Evolutionary conservation across 2,113 vertebrate species (phyloP).

Genomic region (Octodon degus): DNA sequence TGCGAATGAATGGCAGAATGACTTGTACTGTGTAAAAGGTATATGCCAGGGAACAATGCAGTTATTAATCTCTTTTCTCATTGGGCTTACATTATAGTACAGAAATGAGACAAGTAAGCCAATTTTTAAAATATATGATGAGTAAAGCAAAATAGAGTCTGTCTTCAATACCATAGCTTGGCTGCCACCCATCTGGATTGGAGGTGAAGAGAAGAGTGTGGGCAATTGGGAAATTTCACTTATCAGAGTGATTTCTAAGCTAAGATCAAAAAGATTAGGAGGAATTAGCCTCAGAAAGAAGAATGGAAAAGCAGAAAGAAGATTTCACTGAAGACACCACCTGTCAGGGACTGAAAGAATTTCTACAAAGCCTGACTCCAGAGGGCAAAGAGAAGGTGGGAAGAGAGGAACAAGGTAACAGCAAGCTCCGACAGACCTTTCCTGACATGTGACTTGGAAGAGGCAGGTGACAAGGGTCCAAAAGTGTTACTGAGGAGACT

Average conservation of each 20-base stretch:
- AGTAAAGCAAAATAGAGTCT: background rate
- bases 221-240: background rate
- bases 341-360: background rate
- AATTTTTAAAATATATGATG: background rate
- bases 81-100: background rate
- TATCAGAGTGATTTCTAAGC: background rate
- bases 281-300: background rate
- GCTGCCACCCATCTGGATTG: background rate
- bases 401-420: background rate
- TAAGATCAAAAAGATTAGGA: background rate
- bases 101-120: background rate
- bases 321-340: background rate
- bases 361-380: background rate
- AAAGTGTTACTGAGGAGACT: background rate
- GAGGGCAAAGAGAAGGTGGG: background rate
- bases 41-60: background rate
- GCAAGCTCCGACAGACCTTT: background rate
- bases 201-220: background rate
- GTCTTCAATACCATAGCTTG: background rate
- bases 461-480: background rate
- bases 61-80: background rate
- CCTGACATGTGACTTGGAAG: background rate
- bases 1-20: background rate
- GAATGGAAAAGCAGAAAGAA: background rate
- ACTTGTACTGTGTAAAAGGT: background rate